Evolutionary conservation across 2,113 vertebrate genomes (phyloP).

Genomic region (Gorsachius goisagi): DNA sequence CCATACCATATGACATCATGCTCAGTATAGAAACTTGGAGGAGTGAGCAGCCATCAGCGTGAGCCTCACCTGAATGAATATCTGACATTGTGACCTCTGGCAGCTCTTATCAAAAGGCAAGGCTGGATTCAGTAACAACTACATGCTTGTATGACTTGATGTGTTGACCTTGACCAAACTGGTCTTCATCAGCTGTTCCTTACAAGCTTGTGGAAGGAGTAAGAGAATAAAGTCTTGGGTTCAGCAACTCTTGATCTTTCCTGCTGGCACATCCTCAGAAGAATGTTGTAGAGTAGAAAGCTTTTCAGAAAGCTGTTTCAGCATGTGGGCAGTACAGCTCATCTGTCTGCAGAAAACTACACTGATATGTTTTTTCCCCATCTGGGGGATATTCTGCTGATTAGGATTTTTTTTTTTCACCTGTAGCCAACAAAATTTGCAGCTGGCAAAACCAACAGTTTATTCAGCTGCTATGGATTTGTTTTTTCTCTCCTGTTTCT

Average conservation of each 20-base stretch:
- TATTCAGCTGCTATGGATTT: not conserved
- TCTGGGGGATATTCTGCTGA: not conserved
- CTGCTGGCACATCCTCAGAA: not conserved
- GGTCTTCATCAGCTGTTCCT: not conserved
- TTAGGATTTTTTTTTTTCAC: not conserved
- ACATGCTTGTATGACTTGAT: accelerated
- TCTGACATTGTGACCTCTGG: accelerated
- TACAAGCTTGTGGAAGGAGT: not conserved
- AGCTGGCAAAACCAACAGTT: not conserved
- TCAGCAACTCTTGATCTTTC: not conserved
- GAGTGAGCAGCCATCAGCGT: not conserved
- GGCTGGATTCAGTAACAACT: not conserved
- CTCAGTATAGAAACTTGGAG: not conserved
- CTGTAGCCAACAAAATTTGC: not conserved
- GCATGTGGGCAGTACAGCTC: not conserved
- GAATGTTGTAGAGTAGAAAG: not conserved
- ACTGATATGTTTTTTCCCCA: not conserved
- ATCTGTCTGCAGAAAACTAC: not conserved
- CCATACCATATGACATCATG: too few species aligned
- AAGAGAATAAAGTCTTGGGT: not conserved
- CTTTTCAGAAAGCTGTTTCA: not conserved
- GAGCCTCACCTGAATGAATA: not conserved
- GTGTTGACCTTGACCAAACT: not conserved
- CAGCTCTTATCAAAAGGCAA: not conserved
- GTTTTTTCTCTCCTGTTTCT: not conserved